Conservation (phyloP, 2,797 vertebrate species). For the Trachops cirrhosus region DNA sequence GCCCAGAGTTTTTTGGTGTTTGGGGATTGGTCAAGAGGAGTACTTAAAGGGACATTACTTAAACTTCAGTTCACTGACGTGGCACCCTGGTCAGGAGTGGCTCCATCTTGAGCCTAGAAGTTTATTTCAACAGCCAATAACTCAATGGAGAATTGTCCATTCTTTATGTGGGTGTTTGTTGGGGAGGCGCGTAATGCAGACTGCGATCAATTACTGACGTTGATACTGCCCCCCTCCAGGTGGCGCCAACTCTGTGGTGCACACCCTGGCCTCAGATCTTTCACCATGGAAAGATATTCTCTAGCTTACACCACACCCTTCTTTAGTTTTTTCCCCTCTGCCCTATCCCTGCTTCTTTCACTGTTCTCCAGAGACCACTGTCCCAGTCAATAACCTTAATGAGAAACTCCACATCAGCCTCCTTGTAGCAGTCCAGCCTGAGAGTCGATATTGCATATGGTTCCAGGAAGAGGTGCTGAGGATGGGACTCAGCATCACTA, state of each 20-base stretch:
- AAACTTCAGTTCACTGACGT: not conserved
- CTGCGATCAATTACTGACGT: no score
- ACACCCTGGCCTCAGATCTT: not conserved
- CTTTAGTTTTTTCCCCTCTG: not conserved
- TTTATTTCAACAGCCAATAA: not conserved
- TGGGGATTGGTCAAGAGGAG: not conserved
- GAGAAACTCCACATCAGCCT: not conserved
- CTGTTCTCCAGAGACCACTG: not conserved
- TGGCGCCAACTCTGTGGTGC: rapidly evolving
- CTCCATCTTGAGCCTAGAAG: not conserved
- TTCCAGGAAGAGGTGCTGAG: not conserved
- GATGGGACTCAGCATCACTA: not conserved
- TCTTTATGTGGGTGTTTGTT: not conserved
- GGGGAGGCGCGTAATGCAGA: not conserved
- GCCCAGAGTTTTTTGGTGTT: not conserved
- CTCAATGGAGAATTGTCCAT: not conserved
- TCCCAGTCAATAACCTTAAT: not conserved
- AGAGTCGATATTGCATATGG: not conserved
- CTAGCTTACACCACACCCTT: not conserved
- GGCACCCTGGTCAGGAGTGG: no score
- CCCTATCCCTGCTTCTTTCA: not conserved
- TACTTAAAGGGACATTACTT: not conserved
- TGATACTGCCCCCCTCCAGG: not conserved
- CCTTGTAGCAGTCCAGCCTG: not conserved
- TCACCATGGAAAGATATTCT: not conserved